Conservation (phyloP, 2,797 vertebrate species). For the Gymnothorax reevesii region DNA sequence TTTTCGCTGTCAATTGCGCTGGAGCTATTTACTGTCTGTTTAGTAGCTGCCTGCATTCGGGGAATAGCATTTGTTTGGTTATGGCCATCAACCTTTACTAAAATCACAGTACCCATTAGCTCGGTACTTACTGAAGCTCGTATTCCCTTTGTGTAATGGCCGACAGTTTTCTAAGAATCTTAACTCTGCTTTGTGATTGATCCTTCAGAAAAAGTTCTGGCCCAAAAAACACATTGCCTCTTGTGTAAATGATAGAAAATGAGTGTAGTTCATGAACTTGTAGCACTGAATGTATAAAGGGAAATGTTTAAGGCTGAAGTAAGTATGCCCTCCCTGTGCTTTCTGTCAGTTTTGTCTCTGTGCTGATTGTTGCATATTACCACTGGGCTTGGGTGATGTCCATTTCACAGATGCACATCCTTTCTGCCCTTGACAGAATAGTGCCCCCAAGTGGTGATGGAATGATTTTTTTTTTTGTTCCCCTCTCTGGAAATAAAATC, state of each 20-base stretch:
- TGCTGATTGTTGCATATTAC: not conserved
- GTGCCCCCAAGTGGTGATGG: conserved; percentile 36
- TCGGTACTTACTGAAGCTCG: too few relatives aligned
- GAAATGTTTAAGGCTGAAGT: not conserved
- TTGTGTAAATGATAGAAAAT: not conserved
- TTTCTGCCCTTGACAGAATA: conserved; percentile 34
- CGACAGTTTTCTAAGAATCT: not conserved
- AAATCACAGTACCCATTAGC: not conserved
- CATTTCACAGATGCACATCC: not conserved
- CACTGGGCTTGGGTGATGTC: not conserved
- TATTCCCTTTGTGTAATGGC: not conserved
- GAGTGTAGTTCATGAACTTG: not conserved
- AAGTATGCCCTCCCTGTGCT: not conserved
- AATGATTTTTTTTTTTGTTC: conserved; percentile 22
- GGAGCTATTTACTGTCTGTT: not conserved
- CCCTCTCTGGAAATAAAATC: conserved; percentile 15
- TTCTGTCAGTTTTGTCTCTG: not conserved
- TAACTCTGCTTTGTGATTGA: not conserved
- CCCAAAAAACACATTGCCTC: not conserved
- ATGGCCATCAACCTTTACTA: not conserved
- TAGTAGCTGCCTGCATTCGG: not conserved
- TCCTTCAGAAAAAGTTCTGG: not conserved
- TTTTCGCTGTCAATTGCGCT: not conserved
- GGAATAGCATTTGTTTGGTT: not conserved
- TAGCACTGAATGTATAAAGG: not conserved